Evolutionary conservation across 2,113 vertebrate genomes (phyloP).

Genomic region (Labrus mixtus): DNA sequence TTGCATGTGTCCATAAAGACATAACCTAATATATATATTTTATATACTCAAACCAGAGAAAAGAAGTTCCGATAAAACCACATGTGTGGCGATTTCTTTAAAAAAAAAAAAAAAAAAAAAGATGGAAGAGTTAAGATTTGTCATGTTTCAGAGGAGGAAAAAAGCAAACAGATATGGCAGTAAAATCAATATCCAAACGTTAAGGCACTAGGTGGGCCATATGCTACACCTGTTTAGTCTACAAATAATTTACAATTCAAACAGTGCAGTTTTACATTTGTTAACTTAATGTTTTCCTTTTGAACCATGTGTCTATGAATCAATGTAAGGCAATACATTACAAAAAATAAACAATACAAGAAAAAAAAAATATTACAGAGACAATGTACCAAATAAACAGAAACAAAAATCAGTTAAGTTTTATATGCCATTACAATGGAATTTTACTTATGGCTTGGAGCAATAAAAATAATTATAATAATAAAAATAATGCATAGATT

Average conservation of each 20-base stretch:
- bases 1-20: slow-evolving; percentile 86
- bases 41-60: slow-evolving; percentile 72
- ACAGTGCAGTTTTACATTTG: slow-evolving; percentile 98
- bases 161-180: slow-evolving; percentile 89
- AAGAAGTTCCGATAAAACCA: slow-evolving; percentile 82
- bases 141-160: slow-evolving; percentile 74
- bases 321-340: slow-evolving; percentile 96
- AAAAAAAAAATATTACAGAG: slow-evolving; percentile 84
- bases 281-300: slow-evolving; percentile 96
- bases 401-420: slow-evolving; percentile 85
- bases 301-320: slow-evolving; percentile 90
- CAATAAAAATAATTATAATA: slow-evolving; percentile 84
- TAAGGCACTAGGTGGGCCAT: slow-evolving; percentile 97
- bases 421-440: slow-evolving; percentile 91
- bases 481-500: slow-evolving; percentile 95
- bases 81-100: slow-evolving; percentile 70
- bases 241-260: slow-evolving; percentile 99
- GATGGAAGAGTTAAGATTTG: slow-evolving; percentile 79
- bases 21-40: slow-evolving; percentile 77
- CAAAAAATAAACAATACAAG: slow-evolving; percentile 84
- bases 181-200: slow-evolving; percentile 92
- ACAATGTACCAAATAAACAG: slow-evolving; percentile 90
- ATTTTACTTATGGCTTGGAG: slow-evolving; percentile 94
- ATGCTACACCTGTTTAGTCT: slow-evolving; percentile 94
- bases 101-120: slow-evolving; percentile 79